Conservation (phyloP, 2,888 invertebrate species). For the Pachliopta kotzebuea region DNA sequence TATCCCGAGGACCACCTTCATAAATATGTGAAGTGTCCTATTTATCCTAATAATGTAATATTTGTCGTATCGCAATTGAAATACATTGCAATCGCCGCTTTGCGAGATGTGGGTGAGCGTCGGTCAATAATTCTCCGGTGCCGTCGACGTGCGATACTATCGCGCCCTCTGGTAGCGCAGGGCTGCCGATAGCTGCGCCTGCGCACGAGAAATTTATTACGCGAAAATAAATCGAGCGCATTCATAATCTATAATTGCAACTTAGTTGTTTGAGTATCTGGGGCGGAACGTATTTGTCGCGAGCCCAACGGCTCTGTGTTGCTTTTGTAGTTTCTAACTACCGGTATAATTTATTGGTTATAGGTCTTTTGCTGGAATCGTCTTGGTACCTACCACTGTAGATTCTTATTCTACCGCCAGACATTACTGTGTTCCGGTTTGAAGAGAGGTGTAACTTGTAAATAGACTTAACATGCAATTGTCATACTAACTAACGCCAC, state of each 20-base stretch:
- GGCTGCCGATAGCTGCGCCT: constrained; percentile 23
- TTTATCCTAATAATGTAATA: neutral
- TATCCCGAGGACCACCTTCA: too few relatives aligned
- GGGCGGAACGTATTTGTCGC: constrained; percentile 26
- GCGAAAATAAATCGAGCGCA: constrained; percentile 25
- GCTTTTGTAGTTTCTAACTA: constrained; percentile 14
- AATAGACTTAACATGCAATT: too few relatives aligned
- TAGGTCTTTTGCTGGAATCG: too few relatives aligned
- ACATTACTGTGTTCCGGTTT: too few relatives aligned
- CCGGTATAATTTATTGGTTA: too few relatives aligned
- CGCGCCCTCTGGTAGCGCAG: constrained; percentile 43
- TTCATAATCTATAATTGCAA: constrained; percentile 28
- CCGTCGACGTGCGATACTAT: constrained; percentile 52
- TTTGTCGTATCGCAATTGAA: constrained; percentile 13
- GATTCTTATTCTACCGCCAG: too few relatives aligned
- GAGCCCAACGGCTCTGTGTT: constrained; percentile 8
- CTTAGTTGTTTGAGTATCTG: constrained; percentile 24
- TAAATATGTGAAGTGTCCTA: neutral
- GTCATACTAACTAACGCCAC: too few relatives aligned
- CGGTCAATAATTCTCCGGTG: constrained; percentile 45
- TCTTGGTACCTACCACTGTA: too few relatives aligned
- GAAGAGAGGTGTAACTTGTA: too few relatives aligned
- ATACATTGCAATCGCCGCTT: constrained; percentile 8
- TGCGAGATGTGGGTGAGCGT: constrained; percentile 32
- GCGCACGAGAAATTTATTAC: constrained; percentile 26